A percentile compares a stretch with the other conserved stretches of the same genome.
These are phyloP conservation scores for Cynopterus sphinx DNA, from an alignment of 2,797 vertebrate genomes.

Conservation along the genomic window DNA sequence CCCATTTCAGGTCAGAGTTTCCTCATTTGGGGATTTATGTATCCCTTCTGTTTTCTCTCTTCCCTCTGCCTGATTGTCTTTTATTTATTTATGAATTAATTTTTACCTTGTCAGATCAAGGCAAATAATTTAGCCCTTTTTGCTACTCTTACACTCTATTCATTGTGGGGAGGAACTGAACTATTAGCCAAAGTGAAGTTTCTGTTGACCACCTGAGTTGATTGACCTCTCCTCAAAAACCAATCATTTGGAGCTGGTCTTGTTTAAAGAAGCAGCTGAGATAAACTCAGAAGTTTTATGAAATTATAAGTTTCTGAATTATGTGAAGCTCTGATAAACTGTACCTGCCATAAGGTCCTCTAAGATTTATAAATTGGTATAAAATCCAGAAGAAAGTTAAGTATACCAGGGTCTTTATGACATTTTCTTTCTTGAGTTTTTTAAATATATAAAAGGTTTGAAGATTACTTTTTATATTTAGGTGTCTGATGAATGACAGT, in stretches of 20 bases:
- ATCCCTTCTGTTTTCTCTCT: not conserved
- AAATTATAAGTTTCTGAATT: not conserved
- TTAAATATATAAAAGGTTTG: constrained; percentile 13
- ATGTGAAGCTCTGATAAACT: not conserved
- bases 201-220: not conserved
- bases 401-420: not conserved
- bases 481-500: constrained; percentile 3
- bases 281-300: not conserved
- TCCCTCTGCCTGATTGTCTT: not conserved
- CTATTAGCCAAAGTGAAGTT: not conserved
- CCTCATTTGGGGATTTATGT: not conserved
- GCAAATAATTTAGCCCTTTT: not conserved
- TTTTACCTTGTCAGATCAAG: not conserved
- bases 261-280: not conserved
- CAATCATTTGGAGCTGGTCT: not conserved
- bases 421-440: not conserved
- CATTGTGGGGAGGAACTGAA: not conserved
- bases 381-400: not conserved
- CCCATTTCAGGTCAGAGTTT: not conserved
- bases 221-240: not conserved
- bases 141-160: not conserved
- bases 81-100: not conserved
- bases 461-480: constrained; percentile 38
- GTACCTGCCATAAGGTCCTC: not conserved
- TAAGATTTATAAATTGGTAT: not conserved